Percentiles rank a stretch among this genome's conserved stretches.
Conservation (phyloP, 2,797 vertebrate species). For the Tapirus indicus region DNA sequence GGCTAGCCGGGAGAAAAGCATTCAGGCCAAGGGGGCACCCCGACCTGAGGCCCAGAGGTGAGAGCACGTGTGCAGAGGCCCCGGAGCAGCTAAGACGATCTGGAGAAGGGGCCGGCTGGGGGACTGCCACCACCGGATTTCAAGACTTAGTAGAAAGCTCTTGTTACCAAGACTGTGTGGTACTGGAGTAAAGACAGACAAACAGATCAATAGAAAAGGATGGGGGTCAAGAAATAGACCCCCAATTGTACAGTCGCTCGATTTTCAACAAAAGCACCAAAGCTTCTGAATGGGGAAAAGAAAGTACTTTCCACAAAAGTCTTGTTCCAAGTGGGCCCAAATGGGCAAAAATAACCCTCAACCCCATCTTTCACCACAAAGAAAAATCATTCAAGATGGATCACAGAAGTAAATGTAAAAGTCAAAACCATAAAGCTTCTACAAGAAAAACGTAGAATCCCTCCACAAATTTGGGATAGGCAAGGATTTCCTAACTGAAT, state of each 20-base stretch:
- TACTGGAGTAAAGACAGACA: too few species aligned
- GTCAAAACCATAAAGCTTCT: too few species aligned
- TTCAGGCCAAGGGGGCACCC: neutral
- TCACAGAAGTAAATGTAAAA: accelerated
- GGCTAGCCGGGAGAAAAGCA: neutral
- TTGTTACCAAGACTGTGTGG: neutral
- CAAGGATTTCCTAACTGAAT: neutral
- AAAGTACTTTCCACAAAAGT: too few species aligned
- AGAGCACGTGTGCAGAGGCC: accelerated
- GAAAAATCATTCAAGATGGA: too few species aligned
- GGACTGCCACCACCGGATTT: neutral
- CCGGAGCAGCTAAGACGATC: neutral
- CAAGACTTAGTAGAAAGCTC: neutral
- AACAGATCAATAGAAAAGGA: neutral
- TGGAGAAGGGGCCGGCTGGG: accelerated
- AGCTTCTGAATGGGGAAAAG: neutral
- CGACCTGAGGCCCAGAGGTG: too few species aligned
- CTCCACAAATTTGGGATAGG: too few species aligned
- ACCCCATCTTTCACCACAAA: neutral
- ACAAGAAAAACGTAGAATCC: neutral
- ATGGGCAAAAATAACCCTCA: neutral
- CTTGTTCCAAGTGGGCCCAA: neutral
- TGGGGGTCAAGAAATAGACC: accelerated
- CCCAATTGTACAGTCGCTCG: too few species aligned
- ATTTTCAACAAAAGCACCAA: neutral